Conservation (phyloP, 2,113 vertebrate genomes). For the Poeciliopsis retropinna region DNA sequence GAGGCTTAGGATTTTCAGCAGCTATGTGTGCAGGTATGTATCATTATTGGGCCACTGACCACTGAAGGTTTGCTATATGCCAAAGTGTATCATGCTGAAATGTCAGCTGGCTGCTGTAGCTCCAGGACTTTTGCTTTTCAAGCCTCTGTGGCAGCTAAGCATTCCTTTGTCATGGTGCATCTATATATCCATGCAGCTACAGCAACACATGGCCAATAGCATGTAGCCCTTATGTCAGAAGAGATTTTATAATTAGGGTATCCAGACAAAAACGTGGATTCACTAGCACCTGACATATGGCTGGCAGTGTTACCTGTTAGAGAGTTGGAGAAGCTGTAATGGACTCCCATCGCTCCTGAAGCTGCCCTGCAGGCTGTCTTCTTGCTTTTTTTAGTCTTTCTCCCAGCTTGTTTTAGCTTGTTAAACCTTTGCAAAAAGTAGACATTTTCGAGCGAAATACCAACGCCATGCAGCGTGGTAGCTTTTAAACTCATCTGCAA, state of each 20-base stretch:
- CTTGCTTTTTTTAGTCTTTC: constrained; percentile 50
- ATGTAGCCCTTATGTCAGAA: constrained; percentile 54
- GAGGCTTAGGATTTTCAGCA: constrained; percentile 57
- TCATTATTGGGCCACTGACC: constrained; percentile 52
- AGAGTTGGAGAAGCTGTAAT: constrained; percentile 65
- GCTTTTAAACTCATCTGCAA: constrained; percentile 12
- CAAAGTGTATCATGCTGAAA: constrained; percentile 51
- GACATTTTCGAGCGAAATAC: constrained; percentile 17
- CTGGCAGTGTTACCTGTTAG: constrained; percentile 69
- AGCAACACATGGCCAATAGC: constrained; percentile 47
- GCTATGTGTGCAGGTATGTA: constrained; percentile 39
- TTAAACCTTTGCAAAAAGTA: constrained; percentile 34
- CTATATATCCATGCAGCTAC: constrained; percentile 34
- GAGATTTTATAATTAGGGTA: constrained; percentile 69
- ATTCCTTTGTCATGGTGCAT: constrained; percentile 33
- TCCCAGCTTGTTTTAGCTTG: constrained; percentile 31
- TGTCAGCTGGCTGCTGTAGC: constrained; percentile 43
- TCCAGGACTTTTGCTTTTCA: constrained; percentile 23
- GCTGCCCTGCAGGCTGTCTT: constrained; percentile 53
- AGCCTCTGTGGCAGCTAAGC: constrained; percentile 33
- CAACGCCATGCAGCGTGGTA: background rate
- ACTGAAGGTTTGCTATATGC: constrained; percentile 42
- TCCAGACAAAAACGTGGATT: constrained; percentile 60
- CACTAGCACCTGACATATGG: constrained; percentile 59
- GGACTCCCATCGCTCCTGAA: constrained; percentile 66